Conservation (phyloP, 2,113 vertebrate genomes). For the Coracopsis vasa region DNA sequence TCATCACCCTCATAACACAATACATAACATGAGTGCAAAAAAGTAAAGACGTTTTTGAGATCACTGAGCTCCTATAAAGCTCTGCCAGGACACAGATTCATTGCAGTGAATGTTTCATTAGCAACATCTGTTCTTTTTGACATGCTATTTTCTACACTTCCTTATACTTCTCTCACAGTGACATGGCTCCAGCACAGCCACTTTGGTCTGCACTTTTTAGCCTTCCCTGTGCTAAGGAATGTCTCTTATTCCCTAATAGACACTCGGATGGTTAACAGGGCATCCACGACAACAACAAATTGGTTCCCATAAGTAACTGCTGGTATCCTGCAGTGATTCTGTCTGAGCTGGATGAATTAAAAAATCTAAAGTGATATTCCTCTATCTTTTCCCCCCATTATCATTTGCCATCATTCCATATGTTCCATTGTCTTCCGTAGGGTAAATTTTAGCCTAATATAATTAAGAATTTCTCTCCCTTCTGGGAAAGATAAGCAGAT, state of each 20-base stretch:
- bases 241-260: neutral
- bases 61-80: neutral
- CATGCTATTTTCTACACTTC: neutral
- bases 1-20: neutral
- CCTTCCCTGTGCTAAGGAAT: neutral
- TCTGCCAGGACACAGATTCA: neutral
- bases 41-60: neutral
- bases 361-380: neutral
- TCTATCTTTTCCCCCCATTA: neutral
- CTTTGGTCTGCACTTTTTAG: slow-evolving; percentile 19
- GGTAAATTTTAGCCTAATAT: neutral
- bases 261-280: neutral
- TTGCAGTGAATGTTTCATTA: neutral
- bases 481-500: neutral
- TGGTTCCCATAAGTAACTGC: neutral
- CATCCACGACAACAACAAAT: neutral
- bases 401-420: neutral
- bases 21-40: neutral
- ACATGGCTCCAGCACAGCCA: neutral
- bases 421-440: neutral
- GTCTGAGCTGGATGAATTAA: slow-evolving; percentile 4
- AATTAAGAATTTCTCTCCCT: neutral
- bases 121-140: slow-evolving; percentile 8
- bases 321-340: neutral
- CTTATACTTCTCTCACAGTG: neutral